Conservation (phyloP, 2,797 vertebrate genomes). For the Thalassophryne amazonica region DNA sequence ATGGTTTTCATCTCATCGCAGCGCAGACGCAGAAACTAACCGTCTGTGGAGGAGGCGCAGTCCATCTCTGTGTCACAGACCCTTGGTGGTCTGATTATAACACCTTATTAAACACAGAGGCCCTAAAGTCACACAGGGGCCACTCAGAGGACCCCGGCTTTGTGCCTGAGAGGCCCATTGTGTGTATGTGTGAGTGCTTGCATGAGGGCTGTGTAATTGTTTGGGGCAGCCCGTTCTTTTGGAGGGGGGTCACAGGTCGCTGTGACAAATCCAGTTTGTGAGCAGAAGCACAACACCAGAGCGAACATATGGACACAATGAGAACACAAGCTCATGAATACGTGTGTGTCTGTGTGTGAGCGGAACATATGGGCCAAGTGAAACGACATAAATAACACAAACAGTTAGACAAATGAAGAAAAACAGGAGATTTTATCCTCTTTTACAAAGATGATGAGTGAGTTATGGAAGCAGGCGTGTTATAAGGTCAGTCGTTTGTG, state of each 20-base stretch:
- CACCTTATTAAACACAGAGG: slow-evolving; percentile 81
- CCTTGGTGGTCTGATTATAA: slow-evolving; percentile 84
- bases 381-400: slow-evolving; percentile 63
- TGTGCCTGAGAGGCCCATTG: slow-evolving; percentile 61
- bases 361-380: slow-evolving; percentile 73
- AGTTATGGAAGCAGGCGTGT: not conserved
- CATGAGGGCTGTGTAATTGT: slow-evolving; percentile 57
- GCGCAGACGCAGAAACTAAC: slow-evolving; percentile 15
- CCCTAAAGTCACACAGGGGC: slow-evolving; percentile 76
- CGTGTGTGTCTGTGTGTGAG: slow-evolving; percentile 58
- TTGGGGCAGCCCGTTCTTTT: slow-evolving; percentile 63
- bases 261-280: slow-evolving; percentile 82
- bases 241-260: slow-evolving; percentile 15
- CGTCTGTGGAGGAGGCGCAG: slow-evolving; percentile 54
- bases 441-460: not conserved
- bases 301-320: slow-evolving; percentile 87
- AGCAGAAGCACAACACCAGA: slow-evolving; percentile 82
- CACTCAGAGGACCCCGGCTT: slow-evolving; percentile 66
- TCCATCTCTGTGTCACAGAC: slow-evolving; percentile 50
- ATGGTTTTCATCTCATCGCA: slow-evolving; percentile 28
- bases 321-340: slow-evolving; percentile 83
- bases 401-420: not conserved
- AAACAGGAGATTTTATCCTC: not conserved
- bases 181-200: slow-evolving; percentile 23
- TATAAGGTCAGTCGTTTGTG: slow-evolving; percentile 14